Evolutionary conservation across 37 sponge, comb jelly and placozoan species (phyloP), one percentile per base, ranked within the genome.

Genomic region (Aphrocallistes beatrix): DNA sequence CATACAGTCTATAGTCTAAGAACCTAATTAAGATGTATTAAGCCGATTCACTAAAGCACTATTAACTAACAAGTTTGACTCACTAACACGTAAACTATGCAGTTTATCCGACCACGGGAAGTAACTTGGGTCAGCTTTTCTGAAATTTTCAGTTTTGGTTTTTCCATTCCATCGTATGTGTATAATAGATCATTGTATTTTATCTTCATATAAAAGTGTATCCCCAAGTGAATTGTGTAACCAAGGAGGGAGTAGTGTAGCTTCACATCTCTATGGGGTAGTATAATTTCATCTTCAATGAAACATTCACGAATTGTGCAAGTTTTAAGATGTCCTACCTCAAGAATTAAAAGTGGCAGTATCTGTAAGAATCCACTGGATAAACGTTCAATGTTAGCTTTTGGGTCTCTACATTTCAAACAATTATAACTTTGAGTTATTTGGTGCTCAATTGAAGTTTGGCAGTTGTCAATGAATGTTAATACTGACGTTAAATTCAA

Each of bases 81-180:
- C n/a, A n/a, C n/a, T n/a, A n/a, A n/a, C n/a, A n/a, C n/a, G n/a
- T n/a, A n/a, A n/a, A n/a, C n/a, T n/a, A n/a, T n/a, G n/a, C n/a
- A n/a, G n/a, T n/a, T n/a, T n/a, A n/a, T n/a, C n/a, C n/a, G n/a
- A n/a, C n/a, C n/a, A n/a, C n/a, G n/a, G n/a, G n/a, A n/a, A n/a
- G n/a, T n/a, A n/a, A n/a, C n/a, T n/a, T n/a, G n/a, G n/a, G n/a
- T n/a, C n/a, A n/a, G n/a, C n/a, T n/a, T n/a, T n/a, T n/a, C n/a
- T n/a, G n/a, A n/a, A n/a, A n/a, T n/a, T n/a, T n/a, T n/a, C n/a
- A n/a, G n/a, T 28, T 60, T 60, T 8, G 75, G 75, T 3, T 60
- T 60, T 60, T 60, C 75, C 75, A 60, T 19, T 60, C 75, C 75
- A 60, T 60, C 75, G n/a, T 60, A 60, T 32, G 1, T 60, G n/a